Conservation (phyloP, 2,113 vertebrate genomes). For the Catagonus wagneri region DNA sequence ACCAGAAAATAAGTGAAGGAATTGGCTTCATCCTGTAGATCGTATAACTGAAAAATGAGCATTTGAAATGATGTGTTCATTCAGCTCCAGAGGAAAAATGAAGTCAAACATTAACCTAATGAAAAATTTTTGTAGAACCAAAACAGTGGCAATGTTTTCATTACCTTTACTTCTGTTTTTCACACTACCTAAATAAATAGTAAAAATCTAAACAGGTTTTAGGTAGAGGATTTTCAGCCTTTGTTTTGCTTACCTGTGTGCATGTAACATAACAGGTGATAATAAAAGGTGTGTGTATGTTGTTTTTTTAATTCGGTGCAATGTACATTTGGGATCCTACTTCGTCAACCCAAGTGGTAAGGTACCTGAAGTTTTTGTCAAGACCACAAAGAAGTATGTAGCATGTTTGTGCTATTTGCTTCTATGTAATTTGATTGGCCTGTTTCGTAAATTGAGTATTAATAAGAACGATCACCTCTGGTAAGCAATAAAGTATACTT, state of each 20-base stretch:
- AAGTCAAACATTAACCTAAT: slow-evolving; percentile 7
- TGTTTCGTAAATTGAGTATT: slow-evolving; percentile 39
- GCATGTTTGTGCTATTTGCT: background rate
- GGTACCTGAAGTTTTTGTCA: slow-evolving; percentile 5
- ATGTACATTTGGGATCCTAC: background rate
- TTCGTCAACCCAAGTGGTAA: slow-evolving; percentile 17
- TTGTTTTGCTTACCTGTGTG: background rate
- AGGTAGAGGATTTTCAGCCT: background rate
- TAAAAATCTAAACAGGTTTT: background rate
- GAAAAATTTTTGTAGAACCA: background rate
- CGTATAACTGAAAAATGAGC: background rate
- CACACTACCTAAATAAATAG: background rate
- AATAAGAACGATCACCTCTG: background rate
- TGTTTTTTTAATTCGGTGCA: background rate
- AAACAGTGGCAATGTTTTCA: background rate
- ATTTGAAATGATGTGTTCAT: slow-evolving; percentile 25
- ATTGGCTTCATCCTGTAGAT: background rate
- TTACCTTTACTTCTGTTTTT: background rate
- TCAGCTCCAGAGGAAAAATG: background rate
- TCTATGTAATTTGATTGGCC: background rate
- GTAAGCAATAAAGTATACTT: background rate
- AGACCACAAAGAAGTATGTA: background rate
- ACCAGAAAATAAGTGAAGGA: background rate
- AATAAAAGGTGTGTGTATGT: background rate
- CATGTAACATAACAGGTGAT: background rate